Evolutionary conservation across 2,888 invertebrate genomes (phyloP), one percentile per base, ranked within the genome.

Genomic region (Itoplectis maculator): DNA sequence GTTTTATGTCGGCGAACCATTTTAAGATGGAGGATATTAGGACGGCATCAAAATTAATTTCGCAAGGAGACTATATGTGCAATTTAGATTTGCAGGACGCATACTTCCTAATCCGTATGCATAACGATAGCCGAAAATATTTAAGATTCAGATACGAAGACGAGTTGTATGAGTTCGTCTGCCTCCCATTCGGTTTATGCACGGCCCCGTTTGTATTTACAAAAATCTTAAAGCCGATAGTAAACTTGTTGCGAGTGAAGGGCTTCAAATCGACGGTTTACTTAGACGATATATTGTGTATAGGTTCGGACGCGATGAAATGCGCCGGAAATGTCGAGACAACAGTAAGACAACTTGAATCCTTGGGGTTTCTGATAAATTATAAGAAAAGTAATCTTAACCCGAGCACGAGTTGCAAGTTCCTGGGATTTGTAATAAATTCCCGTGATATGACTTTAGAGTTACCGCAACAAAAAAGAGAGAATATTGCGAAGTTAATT

Each of bases 1-100:
- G n/a, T 0, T 83, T 77, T 35, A 66, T 85, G 47, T n/a, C 11
- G 2, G 69, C 79, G 7, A 29, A 80, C 0, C 84, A 86, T 73
- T 87, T 85, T 47, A 84, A 85, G 68, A 40, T 86, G 23, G 85
- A 85, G 47, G 83, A 86, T 23, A 49, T 74, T 35, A 81, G 81
- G 78, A 82, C 86, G 0, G 84, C 78, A 1, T 54, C 56, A 9
- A 79, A 72, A 51, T 56, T 84, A n/a, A 72, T 82, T 2, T 72
- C 61, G 2, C 54, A 54, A 59, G 47, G 51, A 37, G 42, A 75
- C 42, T 81, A 20, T 47, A 84, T 79, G 81, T 37, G 63, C 11
- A 69, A 45, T 2, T 45, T 79, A 7, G 76, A 81, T 29, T 72
- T 79, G 18, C 42, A 76, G 37, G 72, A 79, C 18, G 79, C 81